Evolutionary conservation across 2,797 vertebrate genomes (phyloP).

Genomic region (Acanthurus tractus): DNA sequence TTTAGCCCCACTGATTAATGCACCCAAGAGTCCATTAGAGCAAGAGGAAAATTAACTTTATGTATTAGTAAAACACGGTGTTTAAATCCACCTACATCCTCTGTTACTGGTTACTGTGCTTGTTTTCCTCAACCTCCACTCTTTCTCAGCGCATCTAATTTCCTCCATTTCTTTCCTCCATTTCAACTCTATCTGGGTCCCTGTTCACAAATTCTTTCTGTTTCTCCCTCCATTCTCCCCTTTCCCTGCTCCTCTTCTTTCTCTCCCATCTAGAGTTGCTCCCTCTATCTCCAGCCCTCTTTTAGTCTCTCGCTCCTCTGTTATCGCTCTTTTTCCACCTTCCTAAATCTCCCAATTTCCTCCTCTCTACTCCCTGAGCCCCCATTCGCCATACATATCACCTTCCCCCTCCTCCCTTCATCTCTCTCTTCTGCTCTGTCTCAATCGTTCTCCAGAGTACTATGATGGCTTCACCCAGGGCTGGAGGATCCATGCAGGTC

Average conservation of each 20-base stretch:
- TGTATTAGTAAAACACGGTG: slow-evolving; percentile 27
- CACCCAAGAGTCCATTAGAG: slow-evolving; percentile 32
- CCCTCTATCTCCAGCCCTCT: slow-evolving; percentile 19
- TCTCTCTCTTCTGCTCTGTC: slow-evolving; percentile 52
- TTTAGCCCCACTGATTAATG: slow-evolving; percentile 42
- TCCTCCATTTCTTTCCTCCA: slow-evolving; percentile 8
- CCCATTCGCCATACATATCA: slow-evolving; percentile 55
- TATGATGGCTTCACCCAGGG: slow-evolving; percentile 45
- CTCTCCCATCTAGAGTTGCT: slow-evolving; percentile 11
- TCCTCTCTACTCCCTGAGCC: slow-evolving; percentile 50
- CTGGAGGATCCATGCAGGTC: slow-evolving; percentile 55
- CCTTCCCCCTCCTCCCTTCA: slow-evolving; percentile 32
- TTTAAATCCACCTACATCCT: slow-evolving; percentile 30
- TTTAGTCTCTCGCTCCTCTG: slow-evolving; percentile 19
- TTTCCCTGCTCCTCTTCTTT: slow-evolving; percentile 17
- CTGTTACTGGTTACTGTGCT: slow-evolving; percentile 10
- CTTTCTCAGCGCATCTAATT: slow-evolving; percentile 2
- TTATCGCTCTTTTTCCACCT: slow-evolving; percentile 43
- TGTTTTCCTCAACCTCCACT: slow-evolving; percentile 8
- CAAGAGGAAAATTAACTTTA: slow-evolving; percentile 42
- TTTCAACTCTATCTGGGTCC: slow-evolving; percentile 13
- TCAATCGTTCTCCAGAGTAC: slow-evolving; percentile 69
- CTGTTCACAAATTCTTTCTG: slow-evolving; percentile 16
- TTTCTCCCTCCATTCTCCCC: slow-evolving; percentile 9
- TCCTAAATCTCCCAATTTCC: slow-evolving; percentile 57